Percentiles rank a stretch among this genome's conserved stretches.
Evolutionary conservation across 2,113 vertebrate genomes (phyloP).

Genomic region (Lamprotornis superbus): DNA sequence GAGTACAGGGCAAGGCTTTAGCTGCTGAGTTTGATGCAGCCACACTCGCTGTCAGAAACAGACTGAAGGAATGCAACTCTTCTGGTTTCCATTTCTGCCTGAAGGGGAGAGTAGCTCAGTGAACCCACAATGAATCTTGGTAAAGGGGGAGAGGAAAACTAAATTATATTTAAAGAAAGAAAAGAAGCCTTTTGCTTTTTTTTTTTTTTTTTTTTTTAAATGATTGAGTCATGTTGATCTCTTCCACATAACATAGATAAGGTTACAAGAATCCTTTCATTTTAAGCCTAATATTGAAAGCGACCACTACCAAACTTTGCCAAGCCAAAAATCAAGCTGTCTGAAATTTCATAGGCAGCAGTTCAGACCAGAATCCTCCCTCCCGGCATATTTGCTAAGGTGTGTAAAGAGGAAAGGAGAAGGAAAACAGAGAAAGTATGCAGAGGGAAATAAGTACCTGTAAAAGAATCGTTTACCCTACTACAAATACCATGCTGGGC

Average conservation of each 20-base stretch:
- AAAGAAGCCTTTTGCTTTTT: not conserved
- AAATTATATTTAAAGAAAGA: conserved; percentile 38
- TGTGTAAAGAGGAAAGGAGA: not conserved
- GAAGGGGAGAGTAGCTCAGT: conserved; percentile 53
- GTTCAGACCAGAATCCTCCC: not conserved
- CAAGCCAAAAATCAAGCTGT: conserved; percentile 28
- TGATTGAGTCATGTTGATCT: conserved; percentile 23
- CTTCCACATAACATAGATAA: conserved; percentile 46
- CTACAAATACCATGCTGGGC: not conserved
- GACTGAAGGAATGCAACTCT: conserved; percentile 62
- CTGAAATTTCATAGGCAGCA: conserved; percentile 38
- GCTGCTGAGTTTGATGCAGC: conserved; percentile 39
- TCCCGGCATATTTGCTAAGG: not conserved
- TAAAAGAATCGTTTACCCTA: not conserved
- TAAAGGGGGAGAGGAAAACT: conserved; percentile 11
- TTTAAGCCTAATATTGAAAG: conserved; percentile 36
- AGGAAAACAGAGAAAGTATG: not conserved
- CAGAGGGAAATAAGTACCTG: not conserved
- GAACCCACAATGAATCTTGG: conserved; percentile 47
- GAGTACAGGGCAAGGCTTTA: conserved; percentile 35
- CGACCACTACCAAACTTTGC: not conserved
- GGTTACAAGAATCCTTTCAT: conserved; percentile 50
- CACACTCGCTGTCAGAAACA: not conserved
- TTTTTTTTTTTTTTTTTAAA: not conserved
- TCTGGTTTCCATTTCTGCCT: conserved; percentile 68